Evolutionary conservation across 2,113 vertebrate genomes (phyloP).

Genomic region (Scomber scombrus): DNA sequence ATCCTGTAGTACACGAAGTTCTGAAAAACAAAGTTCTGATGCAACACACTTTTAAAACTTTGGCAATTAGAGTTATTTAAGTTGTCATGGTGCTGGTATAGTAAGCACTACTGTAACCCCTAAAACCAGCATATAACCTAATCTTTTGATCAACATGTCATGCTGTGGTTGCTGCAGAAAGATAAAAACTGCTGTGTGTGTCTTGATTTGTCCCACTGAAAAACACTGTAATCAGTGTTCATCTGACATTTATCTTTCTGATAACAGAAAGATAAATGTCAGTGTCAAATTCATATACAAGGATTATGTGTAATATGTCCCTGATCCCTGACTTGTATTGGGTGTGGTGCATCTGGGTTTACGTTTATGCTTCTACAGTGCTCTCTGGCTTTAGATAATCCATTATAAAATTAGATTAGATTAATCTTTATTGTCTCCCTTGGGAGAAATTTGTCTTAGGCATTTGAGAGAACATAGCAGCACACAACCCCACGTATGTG

Average conservation of each 20-base stretch:
- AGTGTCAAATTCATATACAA: neutral
- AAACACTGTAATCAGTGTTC: neutral
- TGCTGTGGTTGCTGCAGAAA: neutral
- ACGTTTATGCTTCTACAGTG: neutral
- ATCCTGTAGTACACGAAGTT: neutral
- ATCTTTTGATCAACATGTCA: neutral
- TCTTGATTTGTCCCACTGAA: neutral
- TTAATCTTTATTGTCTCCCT: too few relatives aligned
- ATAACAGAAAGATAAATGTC: slow-evolving; percentile 1
- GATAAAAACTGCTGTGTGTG: neutral
- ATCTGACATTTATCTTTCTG: neutral
- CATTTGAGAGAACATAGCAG: too few relatives aligned
- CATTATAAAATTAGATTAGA: too few relatives aligned
- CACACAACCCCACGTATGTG: too few relatives aligned
- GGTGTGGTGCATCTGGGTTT: neutral
- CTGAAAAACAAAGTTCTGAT: neutral
- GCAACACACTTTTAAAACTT: too few relatives aligned
- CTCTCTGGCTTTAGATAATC: neutral
- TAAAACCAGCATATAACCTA: neutral
- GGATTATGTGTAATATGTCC: neutral
- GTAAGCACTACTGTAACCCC: neutral
- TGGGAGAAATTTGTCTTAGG: too few relatives aligned
- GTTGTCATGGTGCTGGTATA: too few relatives aligned
- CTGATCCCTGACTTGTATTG: neutral
- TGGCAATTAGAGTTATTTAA: too few relatives aligned